phyloP scores from a whole-genome alignment of 2,113 vertebrate species.

The Xiphorhynchus elegans region DNA sequence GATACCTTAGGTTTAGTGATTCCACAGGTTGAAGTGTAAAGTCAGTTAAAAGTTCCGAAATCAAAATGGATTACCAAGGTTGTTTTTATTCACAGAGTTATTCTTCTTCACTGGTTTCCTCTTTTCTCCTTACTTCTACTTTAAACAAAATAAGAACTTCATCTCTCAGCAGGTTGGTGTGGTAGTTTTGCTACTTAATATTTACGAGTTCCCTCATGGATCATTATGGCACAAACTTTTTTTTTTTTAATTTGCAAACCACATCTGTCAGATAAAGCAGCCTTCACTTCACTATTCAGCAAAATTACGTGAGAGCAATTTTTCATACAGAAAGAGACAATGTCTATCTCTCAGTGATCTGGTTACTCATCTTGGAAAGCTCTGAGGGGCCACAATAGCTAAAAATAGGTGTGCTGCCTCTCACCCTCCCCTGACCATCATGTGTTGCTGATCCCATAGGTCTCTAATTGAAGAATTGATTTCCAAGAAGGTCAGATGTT shows the following conservation, averaged over 20 bases:
- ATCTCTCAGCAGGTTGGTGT: neutral
- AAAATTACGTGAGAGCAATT: neutral
- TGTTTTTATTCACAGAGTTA: neutral
- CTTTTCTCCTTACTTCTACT: neutral
- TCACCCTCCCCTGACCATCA: neutral
- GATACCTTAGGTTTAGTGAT: neutral
- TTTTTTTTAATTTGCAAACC: neutral
- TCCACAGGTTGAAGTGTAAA: neutral
- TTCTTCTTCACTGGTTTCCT: neutral
- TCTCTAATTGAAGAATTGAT: neutral
- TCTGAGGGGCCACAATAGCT: neutral
- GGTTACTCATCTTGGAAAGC: slow-evolving; percentile 28
- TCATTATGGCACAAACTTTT: neutral
- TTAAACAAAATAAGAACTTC: neutral
- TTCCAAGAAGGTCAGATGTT: neutral
- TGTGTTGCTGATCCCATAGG: neutral
- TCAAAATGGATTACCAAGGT: neutral
- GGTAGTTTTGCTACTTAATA: neutral
- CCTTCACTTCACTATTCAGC: neutral
- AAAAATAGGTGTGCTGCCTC: neutral
- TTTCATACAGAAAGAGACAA: neutral
- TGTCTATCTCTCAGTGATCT: neutral
- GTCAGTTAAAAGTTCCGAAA: neutral
- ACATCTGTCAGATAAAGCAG: neutral
- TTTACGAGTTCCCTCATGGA: neutral